Conservation (phyloP, 2,888 invertebrate species). For the Pristionchus fissidentatus region DNA sequence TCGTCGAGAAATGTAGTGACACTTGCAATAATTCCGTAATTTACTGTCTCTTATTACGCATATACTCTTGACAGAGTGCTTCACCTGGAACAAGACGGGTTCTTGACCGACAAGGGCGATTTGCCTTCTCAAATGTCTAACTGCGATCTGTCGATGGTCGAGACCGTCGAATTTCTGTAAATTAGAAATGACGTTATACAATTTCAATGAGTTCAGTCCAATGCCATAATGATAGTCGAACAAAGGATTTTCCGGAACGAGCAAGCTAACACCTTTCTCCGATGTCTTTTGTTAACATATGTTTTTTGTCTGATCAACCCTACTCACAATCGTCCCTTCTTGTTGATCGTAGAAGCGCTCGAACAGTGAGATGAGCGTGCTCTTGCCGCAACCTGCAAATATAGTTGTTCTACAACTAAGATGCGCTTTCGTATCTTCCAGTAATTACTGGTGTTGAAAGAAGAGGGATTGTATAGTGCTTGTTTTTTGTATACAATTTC, state of each 20-base stretch:
- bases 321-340: constrained; percentile 10
- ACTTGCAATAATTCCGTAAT: neutral
- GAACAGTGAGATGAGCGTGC: constrained; percentile 86
- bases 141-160: constrained; percentile 34
- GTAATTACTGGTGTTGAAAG: neutral
- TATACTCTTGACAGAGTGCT: neutral
- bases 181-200: too few relatives aligned
- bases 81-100: constrained; percentile 59
- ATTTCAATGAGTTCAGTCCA: too few relatives aligned
- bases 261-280: too few relatives aligned
- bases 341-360: constrained; percentile 87
- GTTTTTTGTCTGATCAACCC: neutral
- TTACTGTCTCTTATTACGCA: neutral
- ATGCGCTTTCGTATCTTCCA: too few relatives aligned
- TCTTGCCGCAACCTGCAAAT: constrained; percentile 86
- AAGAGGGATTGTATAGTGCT: too few relatives aligned
- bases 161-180: constrained; percentile 6
- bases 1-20: too few relatives aligned
- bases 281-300: too few relatives aligned
- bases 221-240: too few relatives aligned
- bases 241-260: too few relatives aligned
- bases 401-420: too few relatives aligned
- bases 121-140: constrained; percentile 57
- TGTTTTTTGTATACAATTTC: neutral
- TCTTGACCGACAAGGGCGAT: constrained; percentile 67